Evolutionary conservation across 1,140 invertebrate genomes (phyloP), one percentile per base, ranked within the genome.

Genomic region (Lamellibrachia luymesi): DNA sequence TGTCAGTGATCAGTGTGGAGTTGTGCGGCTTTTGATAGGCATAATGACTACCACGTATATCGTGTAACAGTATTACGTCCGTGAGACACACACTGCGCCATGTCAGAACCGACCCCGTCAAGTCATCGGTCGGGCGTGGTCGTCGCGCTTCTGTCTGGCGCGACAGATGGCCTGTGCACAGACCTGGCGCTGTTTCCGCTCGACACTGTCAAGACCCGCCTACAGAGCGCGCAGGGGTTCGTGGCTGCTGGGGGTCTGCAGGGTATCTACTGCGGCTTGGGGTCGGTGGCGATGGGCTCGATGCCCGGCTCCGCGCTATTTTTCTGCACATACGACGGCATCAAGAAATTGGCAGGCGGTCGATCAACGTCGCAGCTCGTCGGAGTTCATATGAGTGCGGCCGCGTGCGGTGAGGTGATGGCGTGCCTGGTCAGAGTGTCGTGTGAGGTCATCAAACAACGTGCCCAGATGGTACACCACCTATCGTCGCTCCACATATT

Each of bases 381-480:
- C 25, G 97, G 98, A 25, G 64, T 80, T 80, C 98, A 99, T 95
- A 98, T 99, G 98, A 96, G 97, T 64, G 98, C 98, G 51, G 98
- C 98, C 2, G 97, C 97, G 51, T 94, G 97, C 92, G 98, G 97
- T 49, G 98, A 99, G 98, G 97, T 98, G 98, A 96, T 97, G 64
- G 98, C 98, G 17, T 99, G 99, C 96, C 95, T 98, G 51, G 97
- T 99, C 25, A 97, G 99, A 95, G 99, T 99, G 38, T 99, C 99
- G 4, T 98, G 98, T 50, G 99, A 99, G 96, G 98, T 99, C 92
- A 97, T 99, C 0, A 99, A 99, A 96, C 99, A 99, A 96, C 97
- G 99, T 95, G 97, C 98, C 93, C 99, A 99, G 93, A 98, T 98
- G 1, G 95, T 94, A 49, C 96, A 97, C 93, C 96, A 96, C 94